Base-by-base conservation (phyloP, 1,140 invertebrate genomes). In the Brachionus rotundiformis region DNA sequence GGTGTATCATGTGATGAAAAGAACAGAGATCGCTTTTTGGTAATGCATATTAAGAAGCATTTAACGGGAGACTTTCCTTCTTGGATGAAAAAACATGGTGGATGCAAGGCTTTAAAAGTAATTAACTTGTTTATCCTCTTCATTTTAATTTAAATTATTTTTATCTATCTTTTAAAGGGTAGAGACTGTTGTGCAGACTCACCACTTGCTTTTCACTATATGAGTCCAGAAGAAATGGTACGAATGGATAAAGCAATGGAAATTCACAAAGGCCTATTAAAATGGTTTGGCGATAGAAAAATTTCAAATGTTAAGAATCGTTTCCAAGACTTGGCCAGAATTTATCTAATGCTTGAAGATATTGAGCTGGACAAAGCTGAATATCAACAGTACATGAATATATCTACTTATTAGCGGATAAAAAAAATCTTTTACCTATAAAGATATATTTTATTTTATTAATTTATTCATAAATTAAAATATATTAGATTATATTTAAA, bases 191-290 rank as follows among this genome's bases (percentile, higher is more conserved):
- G 95, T 87, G 96, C 94, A 13, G 95, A 98, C 85, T 94, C 93
- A 85, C 95, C 96, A 0, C 92, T 98, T 44, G 95, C 95, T 0
- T 98, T 98, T 89, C 96, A 99, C 86, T 98, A 98, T 87, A 93
- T 98, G 36, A 29, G 3, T 7, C 10, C 68, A 47, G 4, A 44
- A 41, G 36, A 73, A 23, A 19, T 47, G 11, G 25, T 47, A 47
- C 39, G 39, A 47, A 33, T 75, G 29, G 23, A 75, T 27, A 36
- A 16, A 16, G 63, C 63, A 8, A 16, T 68, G 4, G 33, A 68
- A 23, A 68, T 36, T 16, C 63, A 33, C 7, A 68, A 68, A 23
- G 16, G 36, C 16, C 5, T 16, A 6, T 7, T 68, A 16, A 68
- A 31, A 0, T 31, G 16, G 27, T 68, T 16, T 19, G 8, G 29